These are phyloP conservation scores for Momotus momota DNA, from an alignment of 2,797 vertebrate genomes.

Conservation along the genomic window DNA sequence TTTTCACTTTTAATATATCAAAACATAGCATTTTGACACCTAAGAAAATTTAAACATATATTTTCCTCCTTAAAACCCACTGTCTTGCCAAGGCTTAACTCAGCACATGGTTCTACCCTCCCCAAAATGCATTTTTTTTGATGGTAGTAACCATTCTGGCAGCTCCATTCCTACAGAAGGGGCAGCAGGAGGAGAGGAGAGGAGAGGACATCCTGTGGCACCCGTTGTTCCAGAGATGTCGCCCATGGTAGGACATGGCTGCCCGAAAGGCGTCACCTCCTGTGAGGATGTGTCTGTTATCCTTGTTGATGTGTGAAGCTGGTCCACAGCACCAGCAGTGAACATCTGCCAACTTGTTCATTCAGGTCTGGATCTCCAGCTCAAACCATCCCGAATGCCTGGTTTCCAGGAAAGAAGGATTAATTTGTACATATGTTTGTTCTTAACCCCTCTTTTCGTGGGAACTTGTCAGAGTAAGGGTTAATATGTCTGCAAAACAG, in stretches of 20 bases:
- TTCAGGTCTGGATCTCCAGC: background rate
- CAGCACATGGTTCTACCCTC: background rate
- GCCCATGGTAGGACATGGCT: rapidly evolving
- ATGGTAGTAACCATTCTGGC: background rate
- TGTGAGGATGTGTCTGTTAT: background rate
- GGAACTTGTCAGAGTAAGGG: background rate
- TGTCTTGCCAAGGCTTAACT: background rate
- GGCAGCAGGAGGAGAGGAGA: background rate
- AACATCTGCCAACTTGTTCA: background rate
- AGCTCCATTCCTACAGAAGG: background rate
- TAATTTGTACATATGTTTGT: background rate
- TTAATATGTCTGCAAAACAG: background rate
- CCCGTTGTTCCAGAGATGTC: background rate
- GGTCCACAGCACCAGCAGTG: background rate
- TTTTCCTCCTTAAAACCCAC: background rate
- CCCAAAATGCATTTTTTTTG: background rate
- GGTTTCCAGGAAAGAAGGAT: background rate
- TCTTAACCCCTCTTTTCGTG: background rate
- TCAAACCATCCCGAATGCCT: background rate
- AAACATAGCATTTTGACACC: background rate
- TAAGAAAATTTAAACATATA: background rate
- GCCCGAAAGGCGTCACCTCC: background rate
- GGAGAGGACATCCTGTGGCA: background rate
- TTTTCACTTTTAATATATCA: constrained; percentile 18
- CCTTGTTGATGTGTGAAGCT: background rate